These are phyloP conservation scores for Sminthurinus aureus DNA, from an alignment of 2,888 invertebrate genomes.

Conservation along the genomic window DNA sequence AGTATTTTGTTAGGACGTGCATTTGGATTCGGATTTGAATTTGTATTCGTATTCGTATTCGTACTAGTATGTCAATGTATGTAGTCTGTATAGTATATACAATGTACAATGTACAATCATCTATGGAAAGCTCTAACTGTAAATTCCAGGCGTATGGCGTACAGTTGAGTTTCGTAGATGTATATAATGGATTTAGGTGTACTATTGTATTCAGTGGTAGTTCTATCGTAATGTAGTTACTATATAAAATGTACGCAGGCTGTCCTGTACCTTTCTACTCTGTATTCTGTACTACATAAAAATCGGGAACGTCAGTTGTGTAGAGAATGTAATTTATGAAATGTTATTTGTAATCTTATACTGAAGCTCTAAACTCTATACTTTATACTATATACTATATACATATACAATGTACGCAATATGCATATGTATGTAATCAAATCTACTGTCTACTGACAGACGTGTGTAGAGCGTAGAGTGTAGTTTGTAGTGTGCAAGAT, in stretches of 20 bases:
- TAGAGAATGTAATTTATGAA: conserved; percentile 17
- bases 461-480: neutral
- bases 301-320: conserved; percentile 14
- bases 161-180: neutral
- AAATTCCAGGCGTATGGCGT: neutral
- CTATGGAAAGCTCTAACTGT: neutral
- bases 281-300: neutral
- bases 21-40: neutral
- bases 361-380: too few relatives aligned
- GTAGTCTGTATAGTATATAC: too few relatives aligned
- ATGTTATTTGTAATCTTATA: neutral
- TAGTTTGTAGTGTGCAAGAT: neutral
- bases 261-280: too few relatives aligned
- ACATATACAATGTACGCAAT: too few relatives aligned
- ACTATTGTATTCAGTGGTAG: too few relatives aligned
- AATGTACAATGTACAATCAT: too few relatives aligned
- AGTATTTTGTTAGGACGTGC: neutral
- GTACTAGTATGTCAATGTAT: too few relatives aligned
- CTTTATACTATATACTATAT: too few relatives aligned
- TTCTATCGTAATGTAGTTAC: too few relatives aligned
- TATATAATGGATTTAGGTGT: neutral
- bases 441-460: neutral
- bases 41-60: too few relatives aligned
- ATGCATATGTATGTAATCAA: too few relatives aligned
- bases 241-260: too few relatives aligned